phyloP scores from a whole-genome alignment of 2,888 invertebrate species.

The Himalopsyche tibetana region DNA sequence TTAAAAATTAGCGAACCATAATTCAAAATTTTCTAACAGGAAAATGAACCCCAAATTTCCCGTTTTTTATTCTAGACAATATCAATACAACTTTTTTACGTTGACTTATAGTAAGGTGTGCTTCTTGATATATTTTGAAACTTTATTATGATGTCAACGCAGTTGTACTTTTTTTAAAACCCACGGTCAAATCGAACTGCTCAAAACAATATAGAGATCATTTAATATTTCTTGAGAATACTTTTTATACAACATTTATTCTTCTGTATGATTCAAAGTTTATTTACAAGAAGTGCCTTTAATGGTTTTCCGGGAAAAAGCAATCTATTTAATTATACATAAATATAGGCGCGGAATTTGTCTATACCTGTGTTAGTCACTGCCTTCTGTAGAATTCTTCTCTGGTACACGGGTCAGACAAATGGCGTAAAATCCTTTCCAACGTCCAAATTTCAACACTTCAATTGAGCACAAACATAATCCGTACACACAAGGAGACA shows the following conservation, averaged over 20 bases:
- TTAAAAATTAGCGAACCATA: no score
- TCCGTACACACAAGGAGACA: slow-evolving; percentile 18
- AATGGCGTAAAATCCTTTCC: slow-evolving; percentile 34
- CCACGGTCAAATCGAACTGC: not conserved
- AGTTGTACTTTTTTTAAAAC: not conserved
- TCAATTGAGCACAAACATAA: slow-evolving; percentile 10
- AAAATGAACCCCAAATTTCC: no score
- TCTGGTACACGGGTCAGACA: slow-evolving; percentile 29
- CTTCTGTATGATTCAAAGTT: no score
- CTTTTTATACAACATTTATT: no score
- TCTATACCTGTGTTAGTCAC: slow-evolving; percentile 38
- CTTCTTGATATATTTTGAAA: not conserved
- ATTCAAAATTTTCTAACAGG: no score
- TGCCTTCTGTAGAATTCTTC: slow-evolving; percentile 35
- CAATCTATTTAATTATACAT: not conserved
- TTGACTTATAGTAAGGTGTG: no score
- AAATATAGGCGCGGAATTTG: slow-evolving; percentile 29
- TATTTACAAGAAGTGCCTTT: no score
- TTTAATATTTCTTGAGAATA: no score
- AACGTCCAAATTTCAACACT: slow-evolving; percentile 36
- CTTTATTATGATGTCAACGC: slow-evolving; percentile 24
- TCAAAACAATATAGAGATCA: not conserved
- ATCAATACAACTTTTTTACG: no score
- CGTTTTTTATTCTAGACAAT: no score
- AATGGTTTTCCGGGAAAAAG: not conserved